Percentiles rank a stretch among this genome's conserved stretches.
These are phyloP conservation scores for Lophotis ruficrista DNA, from an alignment of 2,113 vertebrate genomes.

Conservation along the genomic window DNA sequence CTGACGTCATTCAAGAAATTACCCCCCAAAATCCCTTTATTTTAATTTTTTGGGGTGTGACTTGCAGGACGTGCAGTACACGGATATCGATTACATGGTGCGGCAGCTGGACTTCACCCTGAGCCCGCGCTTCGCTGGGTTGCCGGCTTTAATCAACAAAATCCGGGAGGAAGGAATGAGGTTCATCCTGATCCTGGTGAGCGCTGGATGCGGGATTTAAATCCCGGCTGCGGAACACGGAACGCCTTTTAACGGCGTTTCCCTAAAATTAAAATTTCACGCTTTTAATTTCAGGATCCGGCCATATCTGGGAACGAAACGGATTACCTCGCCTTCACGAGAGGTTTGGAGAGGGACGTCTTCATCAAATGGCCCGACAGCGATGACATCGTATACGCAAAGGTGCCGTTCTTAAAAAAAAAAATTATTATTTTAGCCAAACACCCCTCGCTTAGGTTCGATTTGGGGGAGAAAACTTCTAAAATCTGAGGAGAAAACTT, in stretches of 20 bases:
- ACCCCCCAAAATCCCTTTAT: too few species aligned
- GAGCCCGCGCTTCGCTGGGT: slow-evolving; percentile 66
- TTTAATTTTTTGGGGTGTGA: background rate
- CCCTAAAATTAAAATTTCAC: background rate
- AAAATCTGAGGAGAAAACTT: too few species aligned
- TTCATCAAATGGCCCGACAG: slow-evolving; percentile 88
- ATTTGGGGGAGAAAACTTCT: background rate
- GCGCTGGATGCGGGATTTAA: background rate
- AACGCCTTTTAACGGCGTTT: background rate
- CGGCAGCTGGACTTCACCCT: slow-evolving; percentile 90
- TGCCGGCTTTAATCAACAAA: slow-evolving; percentile 78
- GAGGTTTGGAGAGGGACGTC: slow-evolving; percentile 77
- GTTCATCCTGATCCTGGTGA: slow-evolving; percentile 92
- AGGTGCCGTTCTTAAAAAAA: slow-evolving; percentile 73
- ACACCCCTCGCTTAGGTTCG: background rate
- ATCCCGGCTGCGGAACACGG: background rate
- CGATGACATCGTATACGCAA: slow-evolving; percentile 84
- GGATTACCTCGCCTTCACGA: slow-evolving; percentile 75
- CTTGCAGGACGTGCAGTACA: slow-evolving; percentile 89
- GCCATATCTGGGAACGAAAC: slow-evolving; percentile 93
- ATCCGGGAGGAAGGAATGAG: slow-evolving; percentile 84
- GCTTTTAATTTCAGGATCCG: slow-evolving; percentile 82
- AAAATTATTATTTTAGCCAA: background rate
- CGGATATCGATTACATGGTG: slow-evolving; percentile 92
- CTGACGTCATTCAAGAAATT: too few species aligned